These are phyloP conservation scores for Malurus cyaneus DNA, from an alignment of 2,113 vertebrate species.

Conservation along the genomic window DNA sequence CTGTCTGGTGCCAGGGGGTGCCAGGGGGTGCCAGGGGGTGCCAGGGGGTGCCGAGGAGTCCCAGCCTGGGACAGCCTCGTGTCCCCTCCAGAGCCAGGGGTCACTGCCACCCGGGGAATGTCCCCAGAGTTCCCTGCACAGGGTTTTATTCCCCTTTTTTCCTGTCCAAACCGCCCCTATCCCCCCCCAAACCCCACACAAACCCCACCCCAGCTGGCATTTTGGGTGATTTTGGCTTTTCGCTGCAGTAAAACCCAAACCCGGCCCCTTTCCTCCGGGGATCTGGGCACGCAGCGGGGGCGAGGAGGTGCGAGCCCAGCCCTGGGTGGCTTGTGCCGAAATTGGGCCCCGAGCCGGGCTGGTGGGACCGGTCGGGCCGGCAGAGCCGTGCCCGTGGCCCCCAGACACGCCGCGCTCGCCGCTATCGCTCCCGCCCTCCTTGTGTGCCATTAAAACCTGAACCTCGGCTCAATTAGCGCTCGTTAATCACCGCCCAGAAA, in stretches of 20 bases:
- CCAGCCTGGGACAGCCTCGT: accelerated
- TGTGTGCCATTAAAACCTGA: neutral
- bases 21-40: neutral
- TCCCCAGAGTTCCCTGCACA: neutral
- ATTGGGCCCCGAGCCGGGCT: neutral
- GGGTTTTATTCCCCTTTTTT: neutral
- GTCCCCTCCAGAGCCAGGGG: accelerated
- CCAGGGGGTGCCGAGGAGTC: neutral
- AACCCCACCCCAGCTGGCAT: accelerated
- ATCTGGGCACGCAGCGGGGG: neutral
- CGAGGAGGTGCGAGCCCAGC: neutral
- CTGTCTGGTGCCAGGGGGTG: accelerated
- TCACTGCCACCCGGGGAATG: accelerated
- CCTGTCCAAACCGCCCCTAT: accelerated
- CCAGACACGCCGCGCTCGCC: neutral
- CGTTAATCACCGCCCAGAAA: neutral
- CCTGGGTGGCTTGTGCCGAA: neutral
- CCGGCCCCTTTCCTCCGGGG: neutral
- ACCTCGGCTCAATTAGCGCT: neutral
- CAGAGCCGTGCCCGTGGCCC: neutral
- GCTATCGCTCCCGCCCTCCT: neutral
- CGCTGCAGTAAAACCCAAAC: neutral
- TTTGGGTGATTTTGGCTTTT: neutral
- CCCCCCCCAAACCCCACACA: neutral
- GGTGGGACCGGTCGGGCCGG: neutral